A percentile compares a stretch with the other conserved stretches of the same genome.
Conservation (phyloP, 2,113 vertebrate genomes). For the Noctilio leporinus region DNA sequence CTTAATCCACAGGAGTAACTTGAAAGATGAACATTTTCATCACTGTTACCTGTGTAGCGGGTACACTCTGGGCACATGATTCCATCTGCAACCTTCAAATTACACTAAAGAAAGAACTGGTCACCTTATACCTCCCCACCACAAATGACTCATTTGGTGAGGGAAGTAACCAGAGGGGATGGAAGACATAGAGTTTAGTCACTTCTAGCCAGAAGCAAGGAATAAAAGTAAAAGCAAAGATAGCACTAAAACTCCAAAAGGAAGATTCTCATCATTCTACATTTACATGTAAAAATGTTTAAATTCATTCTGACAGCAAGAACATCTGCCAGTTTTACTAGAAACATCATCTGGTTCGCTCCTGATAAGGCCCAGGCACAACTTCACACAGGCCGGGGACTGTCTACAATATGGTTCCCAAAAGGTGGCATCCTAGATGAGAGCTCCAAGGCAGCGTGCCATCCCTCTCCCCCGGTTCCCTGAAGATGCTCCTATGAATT, state of each 20-base stretch:
- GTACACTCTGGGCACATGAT: neutral
- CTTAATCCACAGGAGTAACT: constrained; percentile 16
- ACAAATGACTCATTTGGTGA: neutral
- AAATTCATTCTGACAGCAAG: constrained; percentile 39
- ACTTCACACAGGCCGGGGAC: neutral
- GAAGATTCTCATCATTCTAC: constrained; percentile 7
- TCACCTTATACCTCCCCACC: neutral
- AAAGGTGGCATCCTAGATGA: neutral
- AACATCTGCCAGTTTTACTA: constrained; percentile 74
- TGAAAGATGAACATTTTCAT: neutral
- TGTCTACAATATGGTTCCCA: neutral
- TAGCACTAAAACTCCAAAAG: neutral
- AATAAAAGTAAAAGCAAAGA: neutral
- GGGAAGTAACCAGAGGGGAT: neutral
- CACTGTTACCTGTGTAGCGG: neutral
- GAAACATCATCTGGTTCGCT: constrained; percentile 69
- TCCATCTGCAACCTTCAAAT: neutral
- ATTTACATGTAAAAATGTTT: neutral
- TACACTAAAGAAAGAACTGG: neutral
- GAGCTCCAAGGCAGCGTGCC: neutral
- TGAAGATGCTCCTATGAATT: neutral
- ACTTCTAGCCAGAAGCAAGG: neutral
- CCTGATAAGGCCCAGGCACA: constrained; percentile 41
- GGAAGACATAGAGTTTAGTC: neutral
- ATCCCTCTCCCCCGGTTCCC: neutral